These are phyloP conservation scores for Melikaiella ostensackeni DNA, from an alignment of 2,888 invertebrate species.

Conservation along the genomic window DNA sequence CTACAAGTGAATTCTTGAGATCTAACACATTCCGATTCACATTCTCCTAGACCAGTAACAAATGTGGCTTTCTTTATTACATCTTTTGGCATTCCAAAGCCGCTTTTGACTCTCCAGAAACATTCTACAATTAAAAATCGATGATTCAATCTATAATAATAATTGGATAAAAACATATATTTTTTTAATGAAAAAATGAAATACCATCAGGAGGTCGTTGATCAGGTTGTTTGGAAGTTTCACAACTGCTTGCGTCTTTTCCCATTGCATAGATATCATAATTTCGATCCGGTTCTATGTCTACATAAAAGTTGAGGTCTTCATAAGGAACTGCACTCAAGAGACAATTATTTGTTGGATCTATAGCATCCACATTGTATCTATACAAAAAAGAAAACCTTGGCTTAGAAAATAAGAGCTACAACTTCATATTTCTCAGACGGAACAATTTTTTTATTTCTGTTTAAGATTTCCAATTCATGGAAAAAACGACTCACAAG, in stretches of 20 bases:
- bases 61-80: conserved; percentile 83
- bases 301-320: conserved; percentile 85
- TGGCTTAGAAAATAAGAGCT: not conserved
- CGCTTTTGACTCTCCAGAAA: conserved; percentile 89
- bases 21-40: conserved; percentile 88
- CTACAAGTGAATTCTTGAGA: conserved; percentile 87
- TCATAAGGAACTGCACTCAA: conserved; percentile 85
- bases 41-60: conserved; percentile 84
- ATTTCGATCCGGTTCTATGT: conserved; percentile 85
- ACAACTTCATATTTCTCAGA: not conserved
- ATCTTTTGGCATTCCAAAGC: conserved; percentile 82
- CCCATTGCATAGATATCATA: conserved; percentile 90
- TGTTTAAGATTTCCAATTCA: not conserved
- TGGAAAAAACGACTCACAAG: not conserved
- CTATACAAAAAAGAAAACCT: conserved; percentile 59
- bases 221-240: conserved; percentile 44
- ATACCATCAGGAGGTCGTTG: conserved; percentile 62
- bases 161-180: not conserved
- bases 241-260: conserved; percentile 43
- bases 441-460: not conserved
- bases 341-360: conserved; percentile 86
- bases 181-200: conserved; percentile 10
- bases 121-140: conserved; percentile 81
- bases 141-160: conserved; percentile 13
- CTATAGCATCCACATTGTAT: conserved; percentile 78